Evolutionary conservation across 2,797 vertebrate genomes (phyloP), one percentile per base, ranked within the genome.

Genomic region (Hafferia zeledoni): DNA sequence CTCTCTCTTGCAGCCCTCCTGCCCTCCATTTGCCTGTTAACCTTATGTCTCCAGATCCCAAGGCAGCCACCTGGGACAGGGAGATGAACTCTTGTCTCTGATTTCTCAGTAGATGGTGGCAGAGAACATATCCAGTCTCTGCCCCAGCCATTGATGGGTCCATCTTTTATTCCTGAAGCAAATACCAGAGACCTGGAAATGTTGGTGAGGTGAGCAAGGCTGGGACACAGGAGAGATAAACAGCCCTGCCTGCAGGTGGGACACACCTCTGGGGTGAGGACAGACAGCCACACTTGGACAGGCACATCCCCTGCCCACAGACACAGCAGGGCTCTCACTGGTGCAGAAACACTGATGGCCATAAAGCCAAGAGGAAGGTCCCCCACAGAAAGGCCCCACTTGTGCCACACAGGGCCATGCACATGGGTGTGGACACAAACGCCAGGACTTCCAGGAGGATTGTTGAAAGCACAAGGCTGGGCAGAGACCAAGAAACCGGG

Each of bases 281-380:
- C n/a, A 72, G 64, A 19, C 61, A 78, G 46, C 2, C 4, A 9
- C 41, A 30, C 1, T 0, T 56, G 31, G 39, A 44, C 69, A 64
- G 75, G 10, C 46, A 74, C 22, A 17, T 14, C 17, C 24, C 17
- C 35, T 11, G 1, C 2, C 39, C 41, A 20, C 10, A 43, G 65
- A 31, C 74, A 31, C 43, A 3, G 13, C 56, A 44, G 47, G 43
- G 44, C 7, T 3, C 25, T 4, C 17, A 2, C 0, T 20, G 68
- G 63, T 41, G 31, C 12, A 0, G 0, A 11, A 53, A 14, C n/a
- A 60, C 6, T 2, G 3, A 8, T 1, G 11, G 33, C 68, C 53
- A 20, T 16, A 4, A 27, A 78, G 17, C 8, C 39, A 10, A 55
- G 39, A n/a, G 23, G 22, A 6, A 63, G 27, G 31, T 33, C 43